These are phyloP conservation scores for Dermochelys coriacea DNA, from an alignment of 2,797 vertebrate species.

Conservation along the genomic window DNA sequence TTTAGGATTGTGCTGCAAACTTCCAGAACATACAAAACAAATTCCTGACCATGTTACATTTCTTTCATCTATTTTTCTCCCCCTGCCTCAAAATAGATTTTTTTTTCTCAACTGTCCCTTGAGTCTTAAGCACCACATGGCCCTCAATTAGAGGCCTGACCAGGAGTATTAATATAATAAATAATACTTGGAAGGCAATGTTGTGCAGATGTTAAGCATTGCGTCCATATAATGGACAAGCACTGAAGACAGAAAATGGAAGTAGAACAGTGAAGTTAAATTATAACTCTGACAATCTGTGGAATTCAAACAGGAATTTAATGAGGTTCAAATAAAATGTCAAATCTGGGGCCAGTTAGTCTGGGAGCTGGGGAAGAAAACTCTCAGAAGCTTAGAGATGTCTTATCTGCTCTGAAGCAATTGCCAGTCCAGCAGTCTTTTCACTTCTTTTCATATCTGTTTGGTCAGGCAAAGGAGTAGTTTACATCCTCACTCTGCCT, in stretches of 20 bases:
- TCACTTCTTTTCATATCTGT: neutral
- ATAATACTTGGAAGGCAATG: neutral
- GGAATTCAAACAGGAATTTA: neutral
- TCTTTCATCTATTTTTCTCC: neutral
- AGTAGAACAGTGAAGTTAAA: constrained; percentile 1
- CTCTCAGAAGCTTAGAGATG: neutral
- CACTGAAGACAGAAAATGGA: neutral
- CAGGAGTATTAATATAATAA: neutral
- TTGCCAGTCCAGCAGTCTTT: neutral
- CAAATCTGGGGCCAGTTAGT: neutral
- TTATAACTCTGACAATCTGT: neutral
- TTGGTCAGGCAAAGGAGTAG: neutral
- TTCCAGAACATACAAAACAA: neutral
- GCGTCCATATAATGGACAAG: accelerated
- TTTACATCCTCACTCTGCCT: neutral
- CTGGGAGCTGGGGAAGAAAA: neutral
- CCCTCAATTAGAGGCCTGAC: neutral
- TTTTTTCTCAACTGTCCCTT: constrained; percentile 12
- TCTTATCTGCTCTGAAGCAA: neutral
- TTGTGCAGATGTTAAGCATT: accelerated
- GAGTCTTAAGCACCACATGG: neutral
- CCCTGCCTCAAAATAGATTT: neutral
- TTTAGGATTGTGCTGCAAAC: neutral
- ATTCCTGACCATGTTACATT: neutral
- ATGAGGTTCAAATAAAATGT: neutral